Base-by-base conservation (phyloP, 2,113 vertebrate species). In the Etheostoma spectabile region DNA sequence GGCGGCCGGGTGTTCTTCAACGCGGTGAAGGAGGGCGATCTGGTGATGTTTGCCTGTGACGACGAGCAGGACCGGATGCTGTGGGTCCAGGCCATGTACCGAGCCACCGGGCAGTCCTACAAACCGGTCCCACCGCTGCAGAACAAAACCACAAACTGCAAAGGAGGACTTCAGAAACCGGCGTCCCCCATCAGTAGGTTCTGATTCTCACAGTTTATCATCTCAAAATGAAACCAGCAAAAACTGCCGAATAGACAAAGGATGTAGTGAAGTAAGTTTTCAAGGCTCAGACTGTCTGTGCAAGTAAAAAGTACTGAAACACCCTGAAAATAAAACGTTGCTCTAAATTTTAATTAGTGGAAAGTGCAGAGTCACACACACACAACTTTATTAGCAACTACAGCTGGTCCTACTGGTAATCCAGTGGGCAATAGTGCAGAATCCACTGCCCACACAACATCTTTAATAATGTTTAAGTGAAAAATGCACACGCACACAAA, bases 81-180 rank as follows among this genome's bases (percentile, higher is more conserved):
- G 52, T 99, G 98, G 98, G 96, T 99, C 67, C 98, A 99, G 94
- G 98, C 98, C 67, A 96, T 99, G 96, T 99, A 98, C 80, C 96
- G 98, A 49, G 98, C 98, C 83, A 99, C 98, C 6, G 98, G 98
- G 21, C 98, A 99, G 71, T 98, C 98, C 0, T 97, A 99, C 85
- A 99, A 99, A 80, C 98, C 98, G 0, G n/a, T 97, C 71, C 95
- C 97, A 53, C 95, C 96, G 1, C 82, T 88, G 45, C 96, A 96
- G 48, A 95, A 94, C 90, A 97, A 96, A 92, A 97, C 96, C 91
- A 89, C 93, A 13, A 97, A 97, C 93, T 92, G 95, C 87, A 96
- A 95, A 94, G 96, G 95, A 92, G 95, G 82, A 93, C 92, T 27
- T 74, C 95, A 74, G 95, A 97, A 89, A 65, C 89, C 24, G 2